Evolutionary conservation across 2,113 vertebrate genomes (phyloP).

Genomic region (Percina caprodes): DNA sequence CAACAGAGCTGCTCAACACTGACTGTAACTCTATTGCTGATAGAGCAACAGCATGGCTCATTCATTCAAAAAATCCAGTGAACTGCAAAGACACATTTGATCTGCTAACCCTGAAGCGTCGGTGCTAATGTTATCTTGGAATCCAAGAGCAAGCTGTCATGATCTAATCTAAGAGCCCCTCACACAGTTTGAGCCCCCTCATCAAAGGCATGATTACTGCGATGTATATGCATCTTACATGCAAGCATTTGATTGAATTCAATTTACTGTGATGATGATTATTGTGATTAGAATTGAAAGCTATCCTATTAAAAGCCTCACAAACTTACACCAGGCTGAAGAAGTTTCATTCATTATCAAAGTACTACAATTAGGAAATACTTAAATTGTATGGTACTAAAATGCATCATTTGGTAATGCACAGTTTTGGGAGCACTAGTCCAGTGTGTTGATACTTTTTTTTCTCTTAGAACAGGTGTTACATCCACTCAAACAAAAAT

Average conservation of each 20-base stretch:
- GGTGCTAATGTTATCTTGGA: neutral
- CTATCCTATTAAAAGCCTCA: neutral
- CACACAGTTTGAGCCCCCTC: conserved; percentile 16
- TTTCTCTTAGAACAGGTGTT: neutral
- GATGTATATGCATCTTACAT: neutral
- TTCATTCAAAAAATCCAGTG: conserved; percentile 5
- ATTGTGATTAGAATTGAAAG: neutral
- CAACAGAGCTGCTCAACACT: neutral
- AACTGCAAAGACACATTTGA: conserved; percentile 6
- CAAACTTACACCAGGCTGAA: neutral
- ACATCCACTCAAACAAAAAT: conserved; percentile 17
- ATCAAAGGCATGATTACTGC: conserved; percentile 7
- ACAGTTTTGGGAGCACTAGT: neutral
- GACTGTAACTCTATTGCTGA: conserved; percentile 1
- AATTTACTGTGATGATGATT: neutral
- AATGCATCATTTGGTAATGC: neutral
- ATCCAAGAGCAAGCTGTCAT: neutral
- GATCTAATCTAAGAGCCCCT: conserved; percentile 20
- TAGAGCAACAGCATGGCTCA: neutral
- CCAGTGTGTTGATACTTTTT: neutral
- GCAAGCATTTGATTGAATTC: conserved; percentile 16
- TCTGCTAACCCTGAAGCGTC: neutral
- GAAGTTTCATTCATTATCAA: neutral
- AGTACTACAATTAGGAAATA: neutral
- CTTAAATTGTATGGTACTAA: neutral